Percentiles rank a stretch among this genome's conserved stretches.
Evolutionary conservation across 2,113 vertebrate species (phyloP).

Genomic region (Caracal caracal): DNA sequence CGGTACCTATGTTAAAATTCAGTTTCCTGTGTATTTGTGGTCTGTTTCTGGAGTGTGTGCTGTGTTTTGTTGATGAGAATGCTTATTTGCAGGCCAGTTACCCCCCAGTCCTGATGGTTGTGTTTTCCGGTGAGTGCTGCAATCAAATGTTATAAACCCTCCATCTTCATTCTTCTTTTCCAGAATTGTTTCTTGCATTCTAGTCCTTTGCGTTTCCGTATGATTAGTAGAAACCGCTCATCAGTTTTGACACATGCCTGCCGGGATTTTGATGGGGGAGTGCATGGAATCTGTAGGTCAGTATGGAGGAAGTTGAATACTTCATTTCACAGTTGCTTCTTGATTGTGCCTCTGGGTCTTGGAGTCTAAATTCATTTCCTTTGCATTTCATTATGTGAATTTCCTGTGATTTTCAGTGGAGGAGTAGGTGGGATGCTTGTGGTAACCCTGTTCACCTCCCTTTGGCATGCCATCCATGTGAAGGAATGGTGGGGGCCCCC

Average conservation of each 20-base stretch:
- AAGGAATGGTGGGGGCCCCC: accelerated
- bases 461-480: background rate
- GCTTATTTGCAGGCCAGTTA: background rate
- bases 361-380: background rate
- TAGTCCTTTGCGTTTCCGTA: background rate
- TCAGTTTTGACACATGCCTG: background rate
- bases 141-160: background rate
- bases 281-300: background rate
- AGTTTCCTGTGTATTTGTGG: background rate
- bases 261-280: background rate
- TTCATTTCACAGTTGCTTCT: background rate
- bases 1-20: background rate
- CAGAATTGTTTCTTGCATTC: background rate
- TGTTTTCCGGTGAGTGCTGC: background rate
- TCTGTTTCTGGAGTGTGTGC: background rate
- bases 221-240: background rate
- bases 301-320: background rate
- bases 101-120: background rate
- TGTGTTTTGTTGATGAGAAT: background rate
- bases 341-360: background rate
- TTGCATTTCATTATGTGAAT: background rate
- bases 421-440: background rate
- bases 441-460: background rate
- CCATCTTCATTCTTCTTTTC: background rate
- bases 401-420: background rate